phyloP scores from a whole-genome alignment of 2,113 vertebrate genomes.

The Tyrannus savana region DNA sequence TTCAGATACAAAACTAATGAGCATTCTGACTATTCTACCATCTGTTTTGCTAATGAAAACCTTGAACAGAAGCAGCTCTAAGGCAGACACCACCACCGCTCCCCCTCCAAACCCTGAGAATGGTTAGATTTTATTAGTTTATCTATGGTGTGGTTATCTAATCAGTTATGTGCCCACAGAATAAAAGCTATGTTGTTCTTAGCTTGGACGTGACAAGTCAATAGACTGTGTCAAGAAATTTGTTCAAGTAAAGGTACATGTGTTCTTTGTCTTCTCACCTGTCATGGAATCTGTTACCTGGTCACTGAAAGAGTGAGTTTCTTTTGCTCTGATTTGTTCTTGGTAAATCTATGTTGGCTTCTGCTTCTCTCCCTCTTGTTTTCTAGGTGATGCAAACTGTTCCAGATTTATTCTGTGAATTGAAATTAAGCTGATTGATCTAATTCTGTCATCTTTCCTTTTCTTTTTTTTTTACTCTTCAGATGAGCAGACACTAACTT shows the following conservation, averaged over 20 bases:
- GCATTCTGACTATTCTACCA: slow-evolving; percentile 28
- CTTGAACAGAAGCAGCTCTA: slow-evolving; percentile 25
- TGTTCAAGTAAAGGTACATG: background rate
- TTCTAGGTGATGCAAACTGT: background rate
- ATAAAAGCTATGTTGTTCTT: background rate
- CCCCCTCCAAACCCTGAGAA: background rate
- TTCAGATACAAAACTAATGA: slow-evolving; percentile 44
- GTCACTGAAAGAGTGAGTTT: background rate
- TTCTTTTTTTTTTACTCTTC: background rate
- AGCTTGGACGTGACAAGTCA: background rate
- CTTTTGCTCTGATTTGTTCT: background rate
- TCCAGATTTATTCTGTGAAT: background rate
- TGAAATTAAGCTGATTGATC: background rate
- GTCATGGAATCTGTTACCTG: background rate
- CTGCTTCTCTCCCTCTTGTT: background rate
- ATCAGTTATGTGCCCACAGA: background rate
- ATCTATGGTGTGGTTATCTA: background rate
- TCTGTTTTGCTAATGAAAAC: slow-evolving; percentile 52
- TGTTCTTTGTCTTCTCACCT: background rate
- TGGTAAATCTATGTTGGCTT: background rate
- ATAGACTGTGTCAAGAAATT: background rate
- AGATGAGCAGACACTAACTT: background rate
- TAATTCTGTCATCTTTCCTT: background rate
- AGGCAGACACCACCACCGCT: background rate
- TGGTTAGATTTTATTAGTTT: slow-evolving; percentile 27